These are phyloP conservation scores for Meghimatium bilineatum DNA, from an alignment of 2,888 invertebrate genomes.

Conservation along the genomic window DNA sequence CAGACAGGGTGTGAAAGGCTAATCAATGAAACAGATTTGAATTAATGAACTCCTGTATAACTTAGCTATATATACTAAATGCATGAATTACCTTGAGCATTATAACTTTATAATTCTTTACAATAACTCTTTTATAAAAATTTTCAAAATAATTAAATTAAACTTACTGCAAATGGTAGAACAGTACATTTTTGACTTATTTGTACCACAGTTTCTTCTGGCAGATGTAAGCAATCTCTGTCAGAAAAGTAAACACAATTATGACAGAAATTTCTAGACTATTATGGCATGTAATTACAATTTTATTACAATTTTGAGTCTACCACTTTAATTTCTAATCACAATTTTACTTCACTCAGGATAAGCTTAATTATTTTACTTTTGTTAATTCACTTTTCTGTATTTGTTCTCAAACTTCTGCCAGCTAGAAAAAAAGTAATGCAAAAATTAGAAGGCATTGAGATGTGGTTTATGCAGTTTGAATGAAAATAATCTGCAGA, in stretches of 20 bases:
- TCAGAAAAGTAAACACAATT: slow-evolving; percentile 48
- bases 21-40: no score
- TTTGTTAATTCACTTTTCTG: no score
- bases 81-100: no score
- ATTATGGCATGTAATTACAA: not conserved
- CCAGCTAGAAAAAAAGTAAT: no score
- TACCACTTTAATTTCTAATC: not conserved
- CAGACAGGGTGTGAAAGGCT: no score
- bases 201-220: slow-evolving; percentile 57
- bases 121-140: not conserved
- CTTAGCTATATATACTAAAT: no score
- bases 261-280: not conserved
- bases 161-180: slow-evolving; percentile 70
- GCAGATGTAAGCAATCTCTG: slow-evolving; percentile 77
- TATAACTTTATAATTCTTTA: not conserved
- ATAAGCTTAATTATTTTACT: no score
- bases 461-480: no score
- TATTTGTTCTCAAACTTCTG: no score
- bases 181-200: slow-evolving; percentile 65
- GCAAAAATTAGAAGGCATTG: no score
- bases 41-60: no score
- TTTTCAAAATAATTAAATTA: slow-evolving; percentile 49
- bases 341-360: not conserved
- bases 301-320: not conserved
- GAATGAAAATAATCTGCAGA: no score